A percentile compares a stretch with the other conserved stretches of the same genome.
phyloP scores from a whole-genome alignment of 1,140 invertebrate species.

The Octopus bimaculoides region DNA sequence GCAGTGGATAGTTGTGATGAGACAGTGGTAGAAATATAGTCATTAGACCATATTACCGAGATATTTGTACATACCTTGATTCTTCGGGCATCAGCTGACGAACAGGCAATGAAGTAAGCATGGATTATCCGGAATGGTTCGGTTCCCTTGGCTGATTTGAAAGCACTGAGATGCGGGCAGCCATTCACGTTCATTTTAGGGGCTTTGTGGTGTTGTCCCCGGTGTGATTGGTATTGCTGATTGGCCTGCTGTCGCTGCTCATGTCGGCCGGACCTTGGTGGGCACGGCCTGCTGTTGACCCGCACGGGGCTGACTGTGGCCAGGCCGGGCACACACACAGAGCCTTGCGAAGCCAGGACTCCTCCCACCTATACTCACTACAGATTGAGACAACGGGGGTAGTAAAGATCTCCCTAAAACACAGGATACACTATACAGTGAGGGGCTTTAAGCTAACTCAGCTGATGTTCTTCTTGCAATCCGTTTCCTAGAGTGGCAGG shows the following conservation, averaged over 20 bases:
- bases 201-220: slow-evolving; percentile 16
- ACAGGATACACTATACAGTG: too few relatives aligned
- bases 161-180: slow-evolving; percentile 75
- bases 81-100: slow-evolving; percentile 68
- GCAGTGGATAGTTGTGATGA: too few relatives aligned
- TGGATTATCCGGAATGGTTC: slow-evolving; percentile 74
- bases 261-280: background rate
- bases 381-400: background rate
- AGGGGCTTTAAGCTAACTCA: too few relatives aligned
- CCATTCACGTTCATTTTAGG: slow-evolving; percentile 56
- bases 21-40: too few relatives aligned
- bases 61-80: slow-evolving; percentile 63
- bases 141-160: slow-evolving; percentile 73
- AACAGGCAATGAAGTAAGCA: slow-evolving; percentile 73
- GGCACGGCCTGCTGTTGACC: background rate
- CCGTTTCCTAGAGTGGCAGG: too few relatives aligned
- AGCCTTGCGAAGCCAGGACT: slow-evolving; percentile 2
- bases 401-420: background rate
- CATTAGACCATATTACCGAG: background rate
- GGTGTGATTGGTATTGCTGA: background rate
- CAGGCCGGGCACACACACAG: slow-evolving; percentile 7
- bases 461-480: too few relatives aligned
- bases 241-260: background rate
- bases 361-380: background rate
- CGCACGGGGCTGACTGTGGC: background rate